A percentile compares a stretch with the other conserved stretches of the same genome.
These are phyloP conservation scores for Drosophila quadrilineata DNA, from an alignment of 1,140 invertebrate genomes.

Conservation along the genomic window DNA sequence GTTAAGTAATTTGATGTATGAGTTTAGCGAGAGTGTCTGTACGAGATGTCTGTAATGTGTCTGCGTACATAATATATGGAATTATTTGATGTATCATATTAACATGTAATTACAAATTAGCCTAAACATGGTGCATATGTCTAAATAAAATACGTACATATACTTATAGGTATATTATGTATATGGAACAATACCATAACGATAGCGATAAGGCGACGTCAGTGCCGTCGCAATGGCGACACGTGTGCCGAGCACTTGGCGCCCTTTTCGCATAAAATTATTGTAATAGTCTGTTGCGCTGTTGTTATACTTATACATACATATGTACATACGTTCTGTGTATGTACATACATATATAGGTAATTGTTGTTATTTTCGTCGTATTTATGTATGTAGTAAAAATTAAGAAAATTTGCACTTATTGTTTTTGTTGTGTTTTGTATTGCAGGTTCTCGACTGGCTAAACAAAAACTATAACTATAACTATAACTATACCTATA, in stretches of 20 bases:
- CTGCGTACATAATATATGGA: neutral
- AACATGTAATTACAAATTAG: neutral
- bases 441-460: conserved; percentile 45
- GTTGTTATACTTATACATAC: neutral
- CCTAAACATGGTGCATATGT: neutral
- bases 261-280: conserved; percentile 75
- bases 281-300: conserved; percentile 18
- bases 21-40: too few species aligned
- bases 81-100: conserved; percentile 14
- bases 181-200: too few species aligned
- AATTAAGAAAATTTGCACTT: conserved; percentile 41
- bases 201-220: conserved; percentile 20
- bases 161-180: too few species aligned
- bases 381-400: neutral
- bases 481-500: conserved; percentile 13
- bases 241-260: conserved; percentile 67
- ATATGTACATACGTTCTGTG: neutral
- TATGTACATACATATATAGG: neutral
- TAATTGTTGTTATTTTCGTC: conserved; percentile 1
- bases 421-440: conserved; percentile 39
- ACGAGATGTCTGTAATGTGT: too few species aligned
- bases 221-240: conserved; percentile 38
- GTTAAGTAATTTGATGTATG: conserved; percentile 7
- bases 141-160: too few species aligned
- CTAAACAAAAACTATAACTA: conserved; percentile 9